phyloP scores from a whole-genome alignment of 2,797 vertebrate genomes.

The Pipistrellus kuhlii region DNA sequence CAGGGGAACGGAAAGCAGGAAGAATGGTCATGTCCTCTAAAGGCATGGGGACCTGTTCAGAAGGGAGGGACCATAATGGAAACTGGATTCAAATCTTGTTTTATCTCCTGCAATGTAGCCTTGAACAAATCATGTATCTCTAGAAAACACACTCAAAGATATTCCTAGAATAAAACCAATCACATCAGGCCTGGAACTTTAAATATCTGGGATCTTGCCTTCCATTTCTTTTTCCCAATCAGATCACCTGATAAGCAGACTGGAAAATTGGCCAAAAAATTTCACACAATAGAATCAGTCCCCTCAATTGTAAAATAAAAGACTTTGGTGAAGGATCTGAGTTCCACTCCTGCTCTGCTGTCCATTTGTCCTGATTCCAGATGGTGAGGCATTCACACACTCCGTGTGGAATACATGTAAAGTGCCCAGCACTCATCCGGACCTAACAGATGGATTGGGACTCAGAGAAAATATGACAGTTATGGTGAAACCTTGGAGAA shows the following conservation, averaged over 20 bases:
- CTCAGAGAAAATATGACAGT: not conserved
- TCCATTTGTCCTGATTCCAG: not conserved
- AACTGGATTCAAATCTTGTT: not conserved
- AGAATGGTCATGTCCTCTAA: not conserved
- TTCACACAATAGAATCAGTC: not conserved
- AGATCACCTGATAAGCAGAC: not conserved
- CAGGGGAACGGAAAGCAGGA: not conserved
- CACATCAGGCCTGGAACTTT: not conserved
- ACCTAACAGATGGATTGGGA: not conserved
- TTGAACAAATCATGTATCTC: not conserved
- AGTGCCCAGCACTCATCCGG: not conserved
- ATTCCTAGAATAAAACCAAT: not conserved
- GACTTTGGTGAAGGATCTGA: not conserved
- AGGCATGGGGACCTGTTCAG: not conserved
- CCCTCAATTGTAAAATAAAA: not conserved
- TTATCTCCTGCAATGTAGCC: not conserved
- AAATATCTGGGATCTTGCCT: not conserved
- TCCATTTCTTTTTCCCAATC: not conserved
- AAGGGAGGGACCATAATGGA: not conserved
- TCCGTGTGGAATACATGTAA: not conserved
- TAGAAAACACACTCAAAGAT: not conserved
- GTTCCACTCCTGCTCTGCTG: not conserved
- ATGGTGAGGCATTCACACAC: not conserved
- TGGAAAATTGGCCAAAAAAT: not conserved
- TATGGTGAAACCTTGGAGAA: not conserved